Percentiles rank a stretch among this genome's conserved stretches.
Evolutionary conservation across 2,797 vertebrate genomes (phyloP).

Genomic region (Austrolebias charrua): DNA sequence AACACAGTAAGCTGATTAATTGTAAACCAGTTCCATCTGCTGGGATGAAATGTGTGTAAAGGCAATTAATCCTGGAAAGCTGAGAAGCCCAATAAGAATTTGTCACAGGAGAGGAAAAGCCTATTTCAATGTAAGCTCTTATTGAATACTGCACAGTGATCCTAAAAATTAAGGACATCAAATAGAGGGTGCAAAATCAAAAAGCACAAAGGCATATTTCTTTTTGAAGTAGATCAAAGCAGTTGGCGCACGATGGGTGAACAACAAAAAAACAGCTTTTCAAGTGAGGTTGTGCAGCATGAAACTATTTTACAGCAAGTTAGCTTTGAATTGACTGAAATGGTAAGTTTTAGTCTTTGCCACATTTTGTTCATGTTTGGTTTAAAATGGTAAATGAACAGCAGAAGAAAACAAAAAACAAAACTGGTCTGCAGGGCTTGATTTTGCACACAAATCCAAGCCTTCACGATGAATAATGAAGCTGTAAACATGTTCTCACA

Average conservation of each 20-base stretch:
- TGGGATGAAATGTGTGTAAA: constrained; percentile 35
- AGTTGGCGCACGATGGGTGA: constrained; percentile 25
- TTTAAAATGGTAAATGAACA: constrained; percentile 12
- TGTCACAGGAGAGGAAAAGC: constrained; percentile 27
- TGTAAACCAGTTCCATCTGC: constrained; percentile 28
- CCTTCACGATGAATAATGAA: constrained; percentile 20
- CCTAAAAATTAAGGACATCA: constrained; percentile 20
- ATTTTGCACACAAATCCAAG: constrained; percentile 23
- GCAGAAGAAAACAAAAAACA: not conserved
- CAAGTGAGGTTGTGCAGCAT: constrained; percentile 8
- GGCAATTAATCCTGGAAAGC: constrained; percentile 39
- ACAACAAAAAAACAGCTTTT: constrained; percentile 20
- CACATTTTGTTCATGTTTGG: not conserved
- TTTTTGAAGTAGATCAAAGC: constrained; percentile 48
- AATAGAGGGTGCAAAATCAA: constrained; percentile 25
- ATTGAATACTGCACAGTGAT: constrained; percentile 16
- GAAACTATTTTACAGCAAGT: constrained; percentile 10
- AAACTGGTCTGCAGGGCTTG: constrained; percentile 9
- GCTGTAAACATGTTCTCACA: constrained; percentile 6
- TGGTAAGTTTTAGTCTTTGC: not conserved
- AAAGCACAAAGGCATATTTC: constrained; percentile 12
- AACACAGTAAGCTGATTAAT: constrained; percentile 26
- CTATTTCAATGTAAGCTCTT: constrained; percentile 31
- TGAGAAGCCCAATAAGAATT: constrained; percentile 27
- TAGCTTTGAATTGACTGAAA: too few species aligned